Percentiles rank a stretch among this genome's conserved stretches.
These are phyloP conservation scores for Sminthurinus aureus DNA, from an alignment of 2,888 invertebrate genomes.

Conservation along the genomic window DNA sequence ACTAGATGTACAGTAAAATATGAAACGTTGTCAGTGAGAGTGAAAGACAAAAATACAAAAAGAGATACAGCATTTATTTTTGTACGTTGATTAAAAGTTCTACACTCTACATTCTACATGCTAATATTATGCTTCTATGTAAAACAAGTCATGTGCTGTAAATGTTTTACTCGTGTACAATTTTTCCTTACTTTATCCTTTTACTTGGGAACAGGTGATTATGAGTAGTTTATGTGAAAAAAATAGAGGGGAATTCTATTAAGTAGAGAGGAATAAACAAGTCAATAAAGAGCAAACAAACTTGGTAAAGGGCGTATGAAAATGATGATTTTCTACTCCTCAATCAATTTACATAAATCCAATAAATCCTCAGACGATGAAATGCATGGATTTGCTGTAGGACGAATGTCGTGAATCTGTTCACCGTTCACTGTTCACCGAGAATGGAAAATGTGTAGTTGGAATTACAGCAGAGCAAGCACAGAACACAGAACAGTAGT, in stretches of 20 bases:
- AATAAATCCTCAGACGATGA: neutral
- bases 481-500: neutral
- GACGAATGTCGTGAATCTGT: neutral
- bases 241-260: neutral
- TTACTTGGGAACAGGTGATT: neutral
- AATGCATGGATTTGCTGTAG: neutral
- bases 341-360: neutral
- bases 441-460: neutral
- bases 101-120: neutral
- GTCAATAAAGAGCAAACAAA: neutral
- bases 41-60: neutral
- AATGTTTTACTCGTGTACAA: slow-evolving; percentile 1
- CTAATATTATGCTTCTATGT: neutral
- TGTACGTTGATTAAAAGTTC: too few relatives aligned
- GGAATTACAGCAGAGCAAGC: neutral
- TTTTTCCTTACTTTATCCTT: neutral
- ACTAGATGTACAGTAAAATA: too few relatives aligned
- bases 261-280: neutral
- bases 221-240: neutral
- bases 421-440: neutral
- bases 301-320: neutral
- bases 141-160: neutral
- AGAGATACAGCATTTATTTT: too few relatives aligned
- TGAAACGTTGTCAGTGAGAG: too few relatives aligned
- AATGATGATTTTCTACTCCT: neutral